Conservation (phyloP, 2,113 vertebrate genomes). For the Mystacornis crossleyi region DNA sequence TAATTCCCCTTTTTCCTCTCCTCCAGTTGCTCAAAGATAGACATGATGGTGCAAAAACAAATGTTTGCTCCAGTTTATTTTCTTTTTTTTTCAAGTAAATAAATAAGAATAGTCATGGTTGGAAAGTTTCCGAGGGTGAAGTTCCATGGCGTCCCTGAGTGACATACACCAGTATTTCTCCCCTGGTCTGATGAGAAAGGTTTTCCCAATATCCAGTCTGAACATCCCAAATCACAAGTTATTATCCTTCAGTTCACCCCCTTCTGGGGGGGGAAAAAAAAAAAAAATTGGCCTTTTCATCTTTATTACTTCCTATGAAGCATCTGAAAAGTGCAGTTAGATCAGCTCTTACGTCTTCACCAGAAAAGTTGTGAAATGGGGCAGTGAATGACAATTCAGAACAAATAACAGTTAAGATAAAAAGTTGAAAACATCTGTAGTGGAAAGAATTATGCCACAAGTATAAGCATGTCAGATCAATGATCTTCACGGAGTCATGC, state of each 20-base stretch:
- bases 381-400: background rate
- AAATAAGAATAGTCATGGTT: accelerated
- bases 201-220: background rate
- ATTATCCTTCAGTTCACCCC: accelerated
- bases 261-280: background rate
- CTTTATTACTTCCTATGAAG: accelerated
- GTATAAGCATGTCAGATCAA: background rate
- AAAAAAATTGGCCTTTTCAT: background rate
- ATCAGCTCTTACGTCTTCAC: background rate
- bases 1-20: background rate
- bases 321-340: background rate
- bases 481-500: background rate
- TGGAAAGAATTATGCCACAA: background rate
- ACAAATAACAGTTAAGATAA: background rate
- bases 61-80: accelerated
- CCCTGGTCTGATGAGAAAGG: accelerated
- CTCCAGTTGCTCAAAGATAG: background rate
- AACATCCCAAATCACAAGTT: background rate
- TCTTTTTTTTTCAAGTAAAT: background rate
- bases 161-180: background rate
- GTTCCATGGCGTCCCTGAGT: background rate
- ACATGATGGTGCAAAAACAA: accelerated
- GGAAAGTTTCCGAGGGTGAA: accelerated
- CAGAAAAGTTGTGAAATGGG: background rate
- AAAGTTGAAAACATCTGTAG: background rate